Evolutionary conservation across 2,113 vertebrate genomes (phyloP).

Genomic region (Paracanthobrama guichenoti): DNA sequence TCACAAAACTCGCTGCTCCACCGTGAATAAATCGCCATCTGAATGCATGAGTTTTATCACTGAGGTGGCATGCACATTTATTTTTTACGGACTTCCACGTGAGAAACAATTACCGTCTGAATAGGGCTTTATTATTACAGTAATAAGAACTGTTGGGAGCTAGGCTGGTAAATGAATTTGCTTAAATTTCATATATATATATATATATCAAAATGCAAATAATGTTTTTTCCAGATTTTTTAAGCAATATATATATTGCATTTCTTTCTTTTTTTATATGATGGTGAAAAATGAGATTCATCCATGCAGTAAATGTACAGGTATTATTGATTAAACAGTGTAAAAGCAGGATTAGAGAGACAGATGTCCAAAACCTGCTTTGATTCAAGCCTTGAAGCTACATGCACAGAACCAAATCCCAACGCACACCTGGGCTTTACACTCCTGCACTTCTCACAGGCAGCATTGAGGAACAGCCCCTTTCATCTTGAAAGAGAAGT

Average conservation of each 20-base stretch:
- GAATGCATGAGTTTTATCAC: too few species aligned
- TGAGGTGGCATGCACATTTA: too few species aligned
- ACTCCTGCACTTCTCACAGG: not conserved
- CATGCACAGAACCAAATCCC: not conserved
- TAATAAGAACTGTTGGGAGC: not conserved
- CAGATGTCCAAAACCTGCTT: not conserved
- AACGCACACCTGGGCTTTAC: not conserved
- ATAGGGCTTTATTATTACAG: not conserved
- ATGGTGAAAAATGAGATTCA: not conserved
- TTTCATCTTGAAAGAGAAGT: constrained; percentile 16
- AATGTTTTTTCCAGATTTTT: too few species aligned
- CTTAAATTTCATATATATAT: too few species aligned
- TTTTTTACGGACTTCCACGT: too few species aligned
- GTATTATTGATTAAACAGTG: not conserved
- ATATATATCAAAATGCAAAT: too few species aligned
- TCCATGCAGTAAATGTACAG: not conserved
- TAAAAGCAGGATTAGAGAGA: not conserved
- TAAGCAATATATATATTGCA: not conserved
- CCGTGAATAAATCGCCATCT: too few species aligned
- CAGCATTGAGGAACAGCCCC: too few species aligned
- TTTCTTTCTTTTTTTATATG: not conserved
- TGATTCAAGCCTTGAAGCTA: not conserved
- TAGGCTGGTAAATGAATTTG: too few species aligned
- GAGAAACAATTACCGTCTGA: too few species aligned
- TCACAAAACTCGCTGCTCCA: too few species aligned